These are phyloP conservation scores for Trichoplusia ni DNA, from an alignment of 1,140 invertebrate genomes.

Conservation along the genomic window DNA sequence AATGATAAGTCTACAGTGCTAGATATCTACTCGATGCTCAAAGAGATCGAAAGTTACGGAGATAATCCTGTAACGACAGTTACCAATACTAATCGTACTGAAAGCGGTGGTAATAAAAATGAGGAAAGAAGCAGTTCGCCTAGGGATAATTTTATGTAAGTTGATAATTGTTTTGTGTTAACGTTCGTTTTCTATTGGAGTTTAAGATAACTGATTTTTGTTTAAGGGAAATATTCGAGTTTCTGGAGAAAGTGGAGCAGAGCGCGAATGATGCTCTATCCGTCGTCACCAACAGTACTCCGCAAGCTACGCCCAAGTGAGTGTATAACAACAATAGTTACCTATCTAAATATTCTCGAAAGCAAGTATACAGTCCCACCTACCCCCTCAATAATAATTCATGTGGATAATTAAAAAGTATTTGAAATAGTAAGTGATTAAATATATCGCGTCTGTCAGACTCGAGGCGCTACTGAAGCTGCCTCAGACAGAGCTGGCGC, in stretches of 20 bases:
- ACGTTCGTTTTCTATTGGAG: neutral
- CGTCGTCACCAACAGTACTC: constrained; percentile 63
- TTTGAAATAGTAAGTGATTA: too few relatives aligned
- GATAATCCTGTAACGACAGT: constrained; percentile 62
- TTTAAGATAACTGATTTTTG: neutral
- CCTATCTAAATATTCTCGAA: too few relatives aligned
- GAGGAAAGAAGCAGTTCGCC: constrained; percentile 56
- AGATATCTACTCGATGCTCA: constrained; percentile 79
- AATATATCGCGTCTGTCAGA: constrained; percentile 37
- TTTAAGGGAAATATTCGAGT: constrained; percentile 79
- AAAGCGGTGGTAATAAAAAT: constrained; percentile 41
- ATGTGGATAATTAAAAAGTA: too few relatives aligned
- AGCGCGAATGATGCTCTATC: constrained; percentile 75
- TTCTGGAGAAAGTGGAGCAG: constrained; percentile 78
- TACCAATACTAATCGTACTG: constrained; percentile 35
- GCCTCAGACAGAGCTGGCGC: constrained; percentile 68
- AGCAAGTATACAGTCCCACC: too few relatives aligned
- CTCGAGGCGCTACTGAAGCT: constrained; percentile 64
- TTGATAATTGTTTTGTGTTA: neutral
- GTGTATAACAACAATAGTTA: too few relatives aligned
- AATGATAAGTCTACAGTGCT: constrained; percentile 70
- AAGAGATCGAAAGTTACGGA: constrained; percentile 78
- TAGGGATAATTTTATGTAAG: constrained; percentile 76
- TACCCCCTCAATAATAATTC: too few relatives aligned
- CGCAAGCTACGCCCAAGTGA: constrained; percentile 71